phyloP scores from a whole-genome alignment of 2,113 vertebrate genomes.

The Cochlearius cochlearius region DNA sequence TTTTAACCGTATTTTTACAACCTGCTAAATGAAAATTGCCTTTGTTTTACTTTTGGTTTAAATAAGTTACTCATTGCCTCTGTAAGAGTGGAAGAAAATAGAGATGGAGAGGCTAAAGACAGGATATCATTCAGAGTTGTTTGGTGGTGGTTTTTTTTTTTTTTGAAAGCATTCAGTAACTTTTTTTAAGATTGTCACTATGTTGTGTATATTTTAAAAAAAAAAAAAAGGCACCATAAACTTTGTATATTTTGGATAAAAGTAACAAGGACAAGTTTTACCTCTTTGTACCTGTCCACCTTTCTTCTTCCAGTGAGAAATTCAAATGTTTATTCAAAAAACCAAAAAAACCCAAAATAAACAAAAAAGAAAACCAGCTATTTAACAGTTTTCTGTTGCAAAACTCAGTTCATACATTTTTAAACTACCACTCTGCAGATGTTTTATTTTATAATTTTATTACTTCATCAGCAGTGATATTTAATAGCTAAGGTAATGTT shows the following conservation, averaged over 20 bases:
- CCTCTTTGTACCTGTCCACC: not conserved
- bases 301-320: not conserved
- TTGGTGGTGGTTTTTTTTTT: too few species aligned
- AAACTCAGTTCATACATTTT: not conserved
- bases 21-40: not conserved
- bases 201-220: not conserved
- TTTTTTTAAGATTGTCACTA: not conserved
- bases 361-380: not conserved
- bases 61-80: not conserved
- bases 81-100: not conserved
- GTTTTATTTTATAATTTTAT: not conserved
- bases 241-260: not conserved
- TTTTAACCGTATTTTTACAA: not conserved
- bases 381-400: not conserved
- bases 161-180: not conserved
- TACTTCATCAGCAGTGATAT: not conserved
- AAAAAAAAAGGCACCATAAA: not conserved
- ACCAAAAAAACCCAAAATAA: not conserved
- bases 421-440: not conserved
- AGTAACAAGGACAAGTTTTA: not conserved
- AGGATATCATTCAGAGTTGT: not conserved
- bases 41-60: not conserved
- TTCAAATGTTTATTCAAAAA: not conserved
- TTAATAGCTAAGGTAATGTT: not conserved
- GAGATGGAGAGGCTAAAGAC: not conserved